Conservation (phyloP, 2,888 invertebrate species). For the Penaeus monodon region DNA sequence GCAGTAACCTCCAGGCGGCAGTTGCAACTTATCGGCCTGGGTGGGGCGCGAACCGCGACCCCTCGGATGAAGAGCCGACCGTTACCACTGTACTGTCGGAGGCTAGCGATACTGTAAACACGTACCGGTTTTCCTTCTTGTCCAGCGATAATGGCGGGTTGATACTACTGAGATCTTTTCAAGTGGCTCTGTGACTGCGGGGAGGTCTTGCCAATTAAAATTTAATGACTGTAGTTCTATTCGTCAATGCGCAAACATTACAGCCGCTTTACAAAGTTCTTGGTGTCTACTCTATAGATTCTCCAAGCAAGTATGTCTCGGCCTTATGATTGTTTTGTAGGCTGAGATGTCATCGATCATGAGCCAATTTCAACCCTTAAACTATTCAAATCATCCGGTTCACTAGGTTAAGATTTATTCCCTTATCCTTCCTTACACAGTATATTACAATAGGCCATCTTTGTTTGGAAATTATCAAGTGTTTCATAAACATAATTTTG, state of each 20-base stretch:
- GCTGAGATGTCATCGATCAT: constrained; percentile 16
- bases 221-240: neutral
- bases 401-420: neutral
- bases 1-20: no score
- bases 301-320: constrained; percentile 1
- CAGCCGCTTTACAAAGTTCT: neutral
- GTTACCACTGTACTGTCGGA: no score
- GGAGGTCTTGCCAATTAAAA: constrained; percentile 14
- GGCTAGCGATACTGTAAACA: neutral
- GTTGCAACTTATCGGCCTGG: no score
- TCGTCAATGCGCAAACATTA: neutral
- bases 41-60: no score
- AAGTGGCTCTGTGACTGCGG: no score
- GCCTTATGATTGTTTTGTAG: constrained; percentile 4
- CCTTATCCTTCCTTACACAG: neutral
- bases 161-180: neutral
- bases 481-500: no score
- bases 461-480: neutral
- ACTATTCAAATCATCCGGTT: neutral
- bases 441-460: neutral
- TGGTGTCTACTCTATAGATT: constrained; percentile 1
- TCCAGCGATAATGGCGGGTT: constrained; percentile 5
- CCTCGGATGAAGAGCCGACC: no score
- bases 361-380: neutral
- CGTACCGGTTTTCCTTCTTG: neutral